These are phyloP conservation scores for Amphiprion clarkii DNA, from an alignment of 2,797 vertebrate species.

Conservation along the genomic window DNA sequence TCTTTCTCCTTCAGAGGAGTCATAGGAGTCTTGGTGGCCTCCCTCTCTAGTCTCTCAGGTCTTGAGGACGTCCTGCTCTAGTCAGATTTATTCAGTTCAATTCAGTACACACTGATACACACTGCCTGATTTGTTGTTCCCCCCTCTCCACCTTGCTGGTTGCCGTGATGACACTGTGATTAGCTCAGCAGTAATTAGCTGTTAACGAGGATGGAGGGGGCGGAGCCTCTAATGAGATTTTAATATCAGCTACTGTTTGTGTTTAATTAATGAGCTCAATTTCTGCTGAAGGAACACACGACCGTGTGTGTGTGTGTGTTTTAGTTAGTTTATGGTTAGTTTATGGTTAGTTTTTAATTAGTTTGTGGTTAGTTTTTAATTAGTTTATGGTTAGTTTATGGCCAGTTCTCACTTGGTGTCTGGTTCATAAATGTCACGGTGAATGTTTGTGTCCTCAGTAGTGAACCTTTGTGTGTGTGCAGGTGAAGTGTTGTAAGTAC, in stretches of 20 bases:
- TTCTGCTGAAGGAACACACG: conserved; percentile 9
- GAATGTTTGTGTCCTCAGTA: conserved; percentile 1
- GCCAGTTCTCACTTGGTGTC: too few relatives aligned
- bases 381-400: too few relatives aligned
- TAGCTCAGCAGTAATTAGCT: conserved; percentile 53
- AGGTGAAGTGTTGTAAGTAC: conserved; percentile 99
- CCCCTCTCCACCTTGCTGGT: conserved; percentile 33
- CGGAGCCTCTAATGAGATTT: conserved; percentile 62
- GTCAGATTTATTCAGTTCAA: too few relatives aligned
- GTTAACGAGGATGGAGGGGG: conserved; percentile 46
- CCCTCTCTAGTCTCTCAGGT: too few relatives aligned
- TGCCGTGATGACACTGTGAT: conserved; percentile 53
- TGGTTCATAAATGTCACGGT: too few relatives aligned
- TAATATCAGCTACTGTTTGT: conserved; percentile 55
- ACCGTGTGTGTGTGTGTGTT: background rate
- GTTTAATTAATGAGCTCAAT: conserved; percentile 50
- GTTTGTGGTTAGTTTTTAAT: too few relatives aligned
- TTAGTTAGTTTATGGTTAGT: too few relatives aligned
- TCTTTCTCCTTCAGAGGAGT: too few relatives aligned
- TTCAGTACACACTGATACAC: conserved; percentile 11
- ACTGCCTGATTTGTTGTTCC: background rate
- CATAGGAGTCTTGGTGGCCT: too few relatives aligned
- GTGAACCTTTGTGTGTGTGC: conserved; percentile 28
- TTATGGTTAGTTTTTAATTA: too few relatives aligned
- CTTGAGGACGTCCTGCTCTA: too few relatives aligned